phyloP scores from a whole-genome alignment of 2,797 vertebrate species.

The Dromococcyx pavoninus region DNA sequence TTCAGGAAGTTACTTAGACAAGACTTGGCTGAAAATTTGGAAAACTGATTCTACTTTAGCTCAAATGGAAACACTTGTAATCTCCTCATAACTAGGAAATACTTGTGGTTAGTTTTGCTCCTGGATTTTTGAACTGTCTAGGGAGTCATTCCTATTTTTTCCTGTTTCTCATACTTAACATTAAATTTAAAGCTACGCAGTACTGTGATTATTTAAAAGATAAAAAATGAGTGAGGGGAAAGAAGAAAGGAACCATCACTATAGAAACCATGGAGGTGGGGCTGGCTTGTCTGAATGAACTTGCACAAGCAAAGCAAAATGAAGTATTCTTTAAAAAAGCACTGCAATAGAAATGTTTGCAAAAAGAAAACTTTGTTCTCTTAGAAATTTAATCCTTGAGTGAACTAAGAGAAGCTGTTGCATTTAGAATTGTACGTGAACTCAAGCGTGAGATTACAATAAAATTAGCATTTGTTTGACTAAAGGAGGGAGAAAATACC shows the following conservation, averaged over 20 bases:
- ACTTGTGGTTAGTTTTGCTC: not conserved
- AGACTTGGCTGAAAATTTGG: too few species aligned
- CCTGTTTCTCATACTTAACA: not conserved
- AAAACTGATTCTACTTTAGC: too few species aligned
- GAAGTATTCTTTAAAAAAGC: not conserved
- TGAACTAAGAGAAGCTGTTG: not conserved
- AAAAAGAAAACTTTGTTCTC: not conserved
- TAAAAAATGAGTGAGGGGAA: fast-evolving
- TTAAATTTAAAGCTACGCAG: not conserved
- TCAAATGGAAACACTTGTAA: not conserved
- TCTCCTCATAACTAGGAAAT: not conserved
- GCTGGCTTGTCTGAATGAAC: not conserved
- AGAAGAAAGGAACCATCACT: not conserved
- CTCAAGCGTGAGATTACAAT: not conserved
- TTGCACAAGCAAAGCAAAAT: not conserved
- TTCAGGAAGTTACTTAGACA: too few species aligned
- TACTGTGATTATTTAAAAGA: not conserved
- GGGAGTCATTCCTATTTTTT: not conserved
- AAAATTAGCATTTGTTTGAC: not conserved
- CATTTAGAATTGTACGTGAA: not conserved
- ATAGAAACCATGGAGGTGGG: not conserved
- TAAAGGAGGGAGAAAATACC: not conserved
- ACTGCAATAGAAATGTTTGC: not conserved
- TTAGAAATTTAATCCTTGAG: not conserved
- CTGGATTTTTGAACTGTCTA: not conserved